Conservation (phyloP, 2,888 invertebrate species). For the Polyommatus iphigenia region DNA sequence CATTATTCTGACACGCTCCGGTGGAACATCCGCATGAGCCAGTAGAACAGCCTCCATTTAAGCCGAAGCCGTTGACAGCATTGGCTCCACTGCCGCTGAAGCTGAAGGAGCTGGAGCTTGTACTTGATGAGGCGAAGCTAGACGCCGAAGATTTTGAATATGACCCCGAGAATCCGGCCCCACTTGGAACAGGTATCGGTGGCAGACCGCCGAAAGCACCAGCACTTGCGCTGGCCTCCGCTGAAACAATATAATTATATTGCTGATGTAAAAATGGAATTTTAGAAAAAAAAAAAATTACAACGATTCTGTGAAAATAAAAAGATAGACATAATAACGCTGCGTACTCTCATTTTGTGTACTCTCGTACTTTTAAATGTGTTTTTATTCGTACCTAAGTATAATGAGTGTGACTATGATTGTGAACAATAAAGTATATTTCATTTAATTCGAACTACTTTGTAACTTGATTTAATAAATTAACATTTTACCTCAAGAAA, state of each 20-base stretch:
- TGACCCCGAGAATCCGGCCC: slow-evolving; percentile 67
- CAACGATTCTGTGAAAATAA: too few relatives aligned
- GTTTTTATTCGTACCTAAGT: too few relatives aligned
- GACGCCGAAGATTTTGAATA: slow-evolving; percentile 68
- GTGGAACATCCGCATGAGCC: slow-evolving; percentile 36
- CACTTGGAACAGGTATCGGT: slow-evolving; percentile 50
- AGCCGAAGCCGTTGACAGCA: slow-evolving; percentile 38
- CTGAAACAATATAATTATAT: slow-evolving; percentile 38
- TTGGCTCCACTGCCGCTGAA: slow-evolving; percentile 51
- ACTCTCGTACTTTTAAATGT: too few relatives aligned
- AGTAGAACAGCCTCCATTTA: slow-evolving; percentile 44
- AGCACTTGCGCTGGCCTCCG: slow-evolving; percentile 58
- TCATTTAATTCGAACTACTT: neutral
- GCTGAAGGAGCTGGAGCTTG: slow-evolving; percentile 66
- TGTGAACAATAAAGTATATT: too few relatives aligned
- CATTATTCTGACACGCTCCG: slow-evolving; percentile 22
- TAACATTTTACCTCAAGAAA: neutral
- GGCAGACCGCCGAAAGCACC: slow-evolving; percentile 53
- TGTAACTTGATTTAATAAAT: too few relatives aligned
- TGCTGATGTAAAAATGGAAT: neutral
- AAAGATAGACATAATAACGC: too few relatives aligned
- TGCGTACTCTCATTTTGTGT: too few relatives aligned
- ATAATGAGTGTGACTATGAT: too few relatives aligned
- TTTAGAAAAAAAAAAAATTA: too few relatives aligned
- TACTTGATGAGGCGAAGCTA: slow-evolving; percentile 67